Base-by-base conservation (phyloP, 2,888 invertebrate genomes). In the Imbricaverruca yamaguchii region DNA sequence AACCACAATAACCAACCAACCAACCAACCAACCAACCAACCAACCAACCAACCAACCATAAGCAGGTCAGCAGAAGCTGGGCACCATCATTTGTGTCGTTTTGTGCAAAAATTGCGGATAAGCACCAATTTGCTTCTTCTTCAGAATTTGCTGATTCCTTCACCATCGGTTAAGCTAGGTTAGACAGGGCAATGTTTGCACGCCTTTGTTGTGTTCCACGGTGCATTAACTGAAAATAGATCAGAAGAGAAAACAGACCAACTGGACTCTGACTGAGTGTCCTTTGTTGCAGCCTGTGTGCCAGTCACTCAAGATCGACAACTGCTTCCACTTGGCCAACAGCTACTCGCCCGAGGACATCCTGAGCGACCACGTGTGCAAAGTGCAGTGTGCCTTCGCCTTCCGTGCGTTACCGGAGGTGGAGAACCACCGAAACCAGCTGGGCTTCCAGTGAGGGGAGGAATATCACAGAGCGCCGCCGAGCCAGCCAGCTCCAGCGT, bases 321-420 rank as follows among this genome's bases (percentile, higher is more conserved):
- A 89, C 85, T 89, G 89, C 84, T 86, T 88, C 84, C 86, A 87
- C 63, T 85, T 89, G 57, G 87, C 88, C 0, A 85, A 86, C 80
- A 85, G 86, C 13, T 89, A 87, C 85, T 87, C 86, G 81, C 86
- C 87, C 80, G 86, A 87, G 67, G 87, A 87, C 55, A 87, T 89
- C 57, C 85, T 89, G 53, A 85, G 85, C 11, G 89, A 89, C 84
- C 87, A 88, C 83, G 88, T 89, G 7, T 89, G 89, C 84, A 88
- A 88, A 85, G 89, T 89, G 39, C 89, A 89, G 84, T 89, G 89
- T 85, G 88, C 89, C 55, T 89, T 87, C 85, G 87, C 88, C 21
- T 84, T 88, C 85, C 84, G 87, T 79, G 86, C 87, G 21, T 85
- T 87, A 81, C 87, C 87, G 10, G 80, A 84, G 80, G 84, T 85